Conservation (phyloP, 1,140 invertebrate species). For the Drosophila navojoa region DNA sequence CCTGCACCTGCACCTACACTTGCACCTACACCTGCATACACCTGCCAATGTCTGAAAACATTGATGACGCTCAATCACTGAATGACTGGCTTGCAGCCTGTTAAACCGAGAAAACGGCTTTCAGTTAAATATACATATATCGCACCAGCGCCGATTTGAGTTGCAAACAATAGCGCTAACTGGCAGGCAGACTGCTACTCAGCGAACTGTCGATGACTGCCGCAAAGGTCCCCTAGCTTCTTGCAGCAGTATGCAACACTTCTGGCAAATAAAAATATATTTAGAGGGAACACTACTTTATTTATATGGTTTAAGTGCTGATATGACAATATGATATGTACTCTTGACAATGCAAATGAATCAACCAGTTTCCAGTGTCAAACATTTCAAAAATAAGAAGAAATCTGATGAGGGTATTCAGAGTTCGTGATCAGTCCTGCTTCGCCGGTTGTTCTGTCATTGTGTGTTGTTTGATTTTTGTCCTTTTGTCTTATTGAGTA, state of each 20-base stretch:
- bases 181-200: constrained; percentile 20
- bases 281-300: too few relatives aligned
- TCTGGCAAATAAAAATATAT: background rate
- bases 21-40: constrained; percentile 19
- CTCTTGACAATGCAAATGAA: too few relatives aligned
- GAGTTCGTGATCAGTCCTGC: background rate
- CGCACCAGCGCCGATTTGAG: constrained; percentile 65
- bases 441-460: background rate
- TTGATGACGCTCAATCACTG: constrained; percentile 56
- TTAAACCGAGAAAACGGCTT: constrained; percentile 50
- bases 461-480: constrained; percentile 29
- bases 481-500: constrained; percentile 53
- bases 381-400: too few relatives aligned
- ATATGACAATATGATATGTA: too few relatives aligned
- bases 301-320: too few relatives aligned
- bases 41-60: constrained; percentile 50
- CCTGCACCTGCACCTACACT: constrained; percentile 12
- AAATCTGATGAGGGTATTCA: background rate
- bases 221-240: background rate
- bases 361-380: too few relatives aligned
- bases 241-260: background rate
- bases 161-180: constrained; percentile 59
- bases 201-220: background rate
- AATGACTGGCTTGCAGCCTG: constrained; percentile 68
- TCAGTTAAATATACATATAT: constrained; percentile 50